These are phyloP conservation scores for Scaptomyza reducta DNA, from an alignment of 2,888 invertebrate genomes.

Conservation along the genomic window DNA sequence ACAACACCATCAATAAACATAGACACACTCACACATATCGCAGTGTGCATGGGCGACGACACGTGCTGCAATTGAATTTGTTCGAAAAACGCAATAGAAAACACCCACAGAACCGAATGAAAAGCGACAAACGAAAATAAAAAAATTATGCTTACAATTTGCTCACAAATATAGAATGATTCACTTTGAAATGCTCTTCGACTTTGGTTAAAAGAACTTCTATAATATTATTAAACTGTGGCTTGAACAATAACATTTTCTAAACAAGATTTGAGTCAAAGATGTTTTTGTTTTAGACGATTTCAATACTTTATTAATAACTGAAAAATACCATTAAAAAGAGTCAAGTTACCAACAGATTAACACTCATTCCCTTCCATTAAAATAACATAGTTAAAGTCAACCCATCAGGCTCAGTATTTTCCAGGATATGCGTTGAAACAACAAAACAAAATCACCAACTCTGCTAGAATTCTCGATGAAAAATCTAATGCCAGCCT, in stretches of 20 bases:
- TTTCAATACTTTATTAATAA: too few relatives aligned
- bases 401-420: not conserved
- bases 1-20: constrained; percentile 42
- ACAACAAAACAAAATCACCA: constrained; percentile 60
- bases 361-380: not conserved
- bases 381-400: not conserved
- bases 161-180: constrained; percentile 9
- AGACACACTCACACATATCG: constrained; percentile 45
- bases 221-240: too few relatives aligned
- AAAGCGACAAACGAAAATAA: constrained; percentile 22
- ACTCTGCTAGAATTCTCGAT: constrained; percentile 66
- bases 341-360: not conserved
- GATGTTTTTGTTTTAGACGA: too few relatives aligned
- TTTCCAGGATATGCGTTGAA: constrained; percentile 15
- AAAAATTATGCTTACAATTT: constrained; percentile 8
- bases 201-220: too few relatives aligned
- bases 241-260: too few relatives aligned
- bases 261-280: too few relatives aligned
- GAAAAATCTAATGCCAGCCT: constrained; percentile 71
- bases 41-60: constrained; percentile 63
- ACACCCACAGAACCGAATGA: constrained; percentile 57
- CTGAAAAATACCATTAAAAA: too few relatives aligned
- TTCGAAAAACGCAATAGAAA: constrained; percentile 75
- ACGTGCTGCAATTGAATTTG: constrained; percentile 78
- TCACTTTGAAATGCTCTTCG: constrained; percentile 22